Conservation (phyloP, 1,140 invertebrate species). For the Dendrolimus kikuchii region DNA sequence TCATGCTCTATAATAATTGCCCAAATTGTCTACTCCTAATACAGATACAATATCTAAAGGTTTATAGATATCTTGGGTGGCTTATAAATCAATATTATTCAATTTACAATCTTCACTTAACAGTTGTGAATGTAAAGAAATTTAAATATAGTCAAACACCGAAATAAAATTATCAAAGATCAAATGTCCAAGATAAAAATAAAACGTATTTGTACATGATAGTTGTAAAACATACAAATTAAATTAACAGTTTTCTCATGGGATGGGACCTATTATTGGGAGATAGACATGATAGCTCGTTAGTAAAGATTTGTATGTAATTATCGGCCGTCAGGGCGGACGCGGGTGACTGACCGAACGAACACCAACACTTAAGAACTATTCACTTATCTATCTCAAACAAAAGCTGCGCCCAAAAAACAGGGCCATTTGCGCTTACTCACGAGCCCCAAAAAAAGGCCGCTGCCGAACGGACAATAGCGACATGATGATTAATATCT, state of each 20-base stretch:
- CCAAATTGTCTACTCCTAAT: too few relatives aligned
- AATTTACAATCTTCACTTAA: too few relatives aligned
- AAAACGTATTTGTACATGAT: too few relatives aligned
- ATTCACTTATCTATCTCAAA: slow-evolving; percentile 61
- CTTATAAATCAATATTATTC: not conserved
- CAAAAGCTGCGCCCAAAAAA: slow-evolving; percentile 45
- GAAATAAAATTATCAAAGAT: too few relatives aligned
- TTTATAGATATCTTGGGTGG: too few relatives aligned
- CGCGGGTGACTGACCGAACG: slow-evolving; percentile 47
- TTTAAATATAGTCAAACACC: too few relatives aligned
- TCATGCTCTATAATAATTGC: slow-evolving; percentile 52
- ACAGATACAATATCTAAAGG: too few relatives aligned
- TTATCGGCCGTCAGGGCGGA: slow-evolving; percentile 33
- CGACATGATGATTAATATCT: slow-evolving; percentile 44
- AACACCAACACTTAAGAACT: slow-evolving; percentile 28
- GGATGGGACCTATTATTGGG: slow-evolving; percentile 7
- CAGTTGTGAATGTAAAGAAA: too few relatives aligned
- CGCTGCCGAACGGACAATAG: slow-evolving; percentile 35
- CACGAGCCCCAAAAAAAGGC: slow-evolving; percentile 33
- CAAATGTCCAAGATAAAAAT: too few relatives aligned
- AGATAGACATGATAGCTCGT: slow-evolving; percentile 33
- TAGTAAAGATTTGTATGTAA: slow-evolving; percentile 46
- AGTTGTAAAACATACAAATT: not conserved
- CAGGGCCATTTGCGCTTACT: slow-evolving; percentile 42
- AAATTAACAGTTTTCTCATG: slow-evolving; percentile 12